Evolutionary conservation across 2,113 vertebrate species (phyloP), one percentile per base, ranked within the genome.

Genomic region (Myodes glareolus): DNA sequence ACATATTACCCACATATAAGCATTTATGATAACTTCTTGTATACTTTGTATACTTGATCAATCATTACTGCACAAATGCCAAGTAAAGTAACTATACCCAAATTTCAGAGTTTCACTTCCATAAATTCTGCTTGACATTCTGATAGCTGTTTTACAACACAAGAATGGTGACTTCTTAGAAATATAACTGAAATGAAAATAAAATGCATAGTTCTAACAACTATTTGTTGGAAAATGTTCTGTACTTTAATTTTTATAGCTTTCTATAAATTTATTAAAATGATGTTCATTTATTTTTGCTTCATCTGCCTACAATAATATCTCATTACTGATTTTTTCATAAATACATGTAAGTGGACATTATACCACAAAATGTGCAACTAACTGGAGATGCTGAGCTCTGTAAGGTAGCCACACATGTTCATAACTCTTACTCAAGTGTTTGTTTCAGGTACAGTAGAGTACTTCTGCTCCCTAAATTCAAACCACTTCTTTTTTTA

Each of bases 321-420:
- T 93, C 14, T 75, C 76, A 75, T 58, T 58, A 92, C 72, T 92
- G 75, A 88, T 88, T 96, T 97, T 90, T 97, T 88, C 36, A 65
- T 90, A 72, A 84, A 84, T 82, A 93, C 21, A 50, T 94, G 25
- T 29, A 61, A 52, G 25, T 76, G 90, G 75, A 78, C 91, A 90
- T 72, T 96, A 25, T 45, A 23, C 94, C 68, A 90, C 10, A 86
- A 80, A 85, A 70, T 90, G 17, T 73, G 31, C 21, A 92, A 45
- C 76, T 14, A 97, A 63, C 63, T 88, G 86, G 29, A 92, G n/a
- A 81, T 65, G 55, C 2, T 52, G 80, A 90, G 7, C 52, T 70
- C 72, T 92, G 3, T 84, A 58, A 92, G 77, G 55, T 70, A 58
- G 31, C n/a, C n/a, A 47, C 39, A 77, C 29, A 72, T 92, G 87